Conservation (phyloP, 2,888 invertebrate genomes). For the Hermodice carunculata region DNA sequence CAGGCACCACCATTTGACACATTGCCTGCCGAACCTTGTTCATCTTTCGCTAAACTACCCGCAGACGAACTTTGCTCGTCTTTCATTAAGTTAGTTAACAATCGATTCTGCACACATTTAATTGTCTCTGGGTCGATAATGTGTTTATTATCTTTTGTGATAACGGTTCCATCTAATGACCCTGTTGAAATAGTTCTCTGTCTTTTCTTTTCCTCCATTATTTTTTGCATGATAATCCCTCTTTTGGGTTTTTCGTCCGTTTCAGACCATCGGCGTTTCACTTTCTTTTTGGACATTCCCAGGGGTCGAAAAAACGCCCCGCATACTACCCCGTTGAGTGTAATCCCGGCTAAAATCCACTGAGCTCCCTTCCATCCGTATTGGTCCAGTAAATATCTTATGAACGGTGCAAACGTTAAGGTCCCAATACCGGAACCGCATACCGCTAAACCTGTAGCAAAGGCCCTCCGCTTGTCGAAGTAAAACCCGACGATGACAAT, state of each 20-base stretch:
- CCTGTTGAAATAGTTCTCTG: conserved; percentile 67
- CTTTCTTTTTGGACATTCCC: too few relatives aligned
- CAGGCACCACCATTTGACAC: too few relatives aligned
- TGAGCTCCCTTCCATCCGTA: conserved; percentile 84
- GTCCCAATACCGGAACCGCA: conserved; percentile 22
- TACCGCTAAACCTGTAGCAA: conserved; percentile 20
- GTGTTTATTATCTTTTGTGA: conserved; percentile 65
- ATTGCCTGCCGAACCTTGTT: too few relatives aligned
- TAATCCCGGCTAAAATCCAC: conserved; percentile 83
- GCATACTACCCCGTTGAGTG: conserved; percentile 82
- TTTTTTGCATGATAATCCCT: conserved; percentile 63
- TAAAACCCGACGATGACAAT: conserved; percentile 23
- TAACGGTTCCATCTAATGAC: conserved; percentile 67
- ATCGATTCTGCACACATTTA: conserved; percentile 6
- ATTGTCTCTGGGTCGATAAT: conserved; percentile 37
- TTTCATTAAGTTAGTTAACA: background rate
- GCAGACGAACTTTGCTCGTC: too few relatives aligned
- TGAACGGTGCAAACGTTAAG: conserved; percentile 9
- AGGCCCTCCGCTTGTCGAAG: conserved; percentile 13
- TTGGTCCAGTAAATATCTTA: conserved; percentile 73
- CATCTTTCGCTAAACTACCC: too few relatives aligned
- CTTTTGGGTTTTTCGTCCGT: background rate
- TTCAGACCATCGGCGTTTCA: too few relatives aligned
- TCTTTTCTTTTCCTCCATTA: conserved; percentile 66
- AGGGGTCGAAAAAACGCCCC: conserved; percentile 89